Conservation (phyloP, 2,797 vertebrate species). For the Enteromius paludinosus region DNA sequence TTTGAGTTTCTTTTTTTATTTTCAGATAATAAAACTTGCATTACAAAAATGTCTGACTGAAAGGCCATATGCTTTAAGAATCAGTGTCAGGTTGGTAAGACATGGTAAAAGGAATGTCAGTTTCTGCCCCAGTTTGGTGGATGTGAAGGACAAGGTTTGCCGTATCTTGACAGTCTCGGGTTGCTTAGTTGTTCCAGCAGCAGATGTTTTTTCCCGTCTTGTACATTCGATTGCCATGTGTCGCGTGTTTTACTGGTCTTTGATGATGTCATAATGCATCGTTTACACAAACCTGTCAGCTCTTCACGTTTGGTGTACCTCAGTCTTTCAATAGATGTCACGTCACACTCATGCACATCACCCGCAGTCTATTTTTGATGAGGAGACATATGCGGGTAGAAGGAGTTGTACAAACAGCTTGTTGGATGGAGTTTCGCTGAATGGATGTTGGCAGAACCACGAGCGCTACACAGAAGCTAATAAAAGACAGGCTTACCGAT, state of each 20-base stretch:
- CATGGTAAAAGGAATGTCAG: conserved; percentile 20
- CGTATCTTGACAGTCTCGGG: conserved; percentile 6
- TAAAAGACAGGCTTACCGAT: conserved; percentile 17
- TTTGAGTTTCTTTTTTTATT: conserved; percentile 50
- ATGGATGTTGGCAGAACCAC: conserved; percentile 22
- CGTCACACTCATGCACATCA: neutral
- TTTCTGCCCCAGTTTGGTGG: conserved; percentile 6
- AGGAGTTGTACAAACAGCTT: neutral
- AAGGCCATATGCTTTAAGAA: neutral
- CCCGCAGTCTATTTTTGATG: conserved; percentile 24
- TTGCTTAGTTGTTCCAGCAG: neutral
- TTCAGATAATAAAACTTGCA: conserved; percentile 41
- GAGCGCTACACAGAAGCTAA: conserved; percentile 23
- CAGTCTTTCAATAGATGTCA: conserved; percentile 7
- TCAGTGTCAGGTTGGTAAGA: conserved; percentile 34
- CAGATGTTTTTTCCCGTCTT: neutral
- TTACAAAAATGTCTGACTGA: conserved; percentile 20
- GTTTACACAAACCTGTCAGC: conserved; percentile 22
- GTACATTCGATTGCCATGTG: conserved; percentile 1
- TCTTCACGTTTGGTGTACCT: neutral
- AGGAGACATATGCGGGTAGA: neutral
- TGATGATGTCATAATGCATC: conserved; percentile 27
- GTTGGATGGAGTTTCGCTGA: conserved; percentile 28
- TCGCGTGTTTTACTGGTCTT: neutral
- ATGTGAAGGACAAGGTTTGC: conserved; percentile 15